Conservation (phyloP, 1,140 invertebrate genomes). For the Parapsyche elsis region DNA sequence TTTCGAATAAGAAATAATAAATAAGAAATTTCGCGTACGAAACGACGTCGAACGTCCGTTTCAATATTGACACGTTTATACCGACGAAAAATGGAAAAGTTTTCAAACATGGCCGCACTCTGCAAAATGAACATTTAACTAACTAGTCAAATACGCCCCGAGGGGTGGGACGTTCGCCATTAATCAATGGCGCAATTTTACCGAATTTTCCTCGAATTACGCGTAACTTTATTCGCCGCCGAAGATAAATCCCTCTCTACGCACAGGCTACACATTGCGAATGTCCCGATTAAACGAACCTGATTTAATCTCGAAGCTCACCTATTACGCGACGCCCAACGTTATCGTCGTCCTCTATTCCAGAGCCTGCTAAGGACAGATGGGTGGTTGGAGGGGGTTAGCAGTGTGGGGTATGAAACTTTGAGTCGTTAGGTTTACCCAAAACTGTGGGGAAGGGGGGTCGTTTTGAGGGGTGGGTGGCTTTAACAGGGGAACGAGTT, state of each 20-base stretch:
- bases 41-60: not conserved
- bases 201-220: conserved; percentile 42
- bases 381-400: conserved; percentile 35
- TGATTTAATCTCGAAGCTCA: conserved; percentile 54
- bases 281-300: conserved; percentile 50
- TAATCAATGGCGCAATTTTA: conserved; percentile 46
- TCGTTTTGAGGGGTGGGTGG: conserved; percentile 5
- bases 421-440: conserved; percentile 51
- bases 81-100: not conserved
- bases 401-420: conserved; percentile 48
- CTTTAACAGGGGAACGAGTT: not conserved
- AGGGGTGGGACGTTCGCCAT: conserved; percentile 17
- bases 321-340: conserved; percentile 43
- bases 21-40: no score
- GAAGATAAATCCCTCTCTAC: conserved; percentile 53
- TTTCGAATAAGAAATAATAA: no score
- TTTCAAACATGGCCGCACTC: not conserved
- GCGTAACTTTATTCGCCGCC: conserved; percentile 48
- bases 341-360: conserved; percentile 48
- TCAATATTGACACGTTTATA: not conserved
- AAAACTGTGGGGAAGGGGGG: not conserved
- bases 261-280: not conserved
- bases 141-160: conserved; percentile 21
- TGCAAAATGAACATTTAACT: conserved; percentile 32
- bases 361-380: conserved; percentile 54